These are phyloP conservation scores for Fabriciana adippe DNA, from an alignment of 2,888 invertebrate genomes.

Conservation along the genomic window DNA sequence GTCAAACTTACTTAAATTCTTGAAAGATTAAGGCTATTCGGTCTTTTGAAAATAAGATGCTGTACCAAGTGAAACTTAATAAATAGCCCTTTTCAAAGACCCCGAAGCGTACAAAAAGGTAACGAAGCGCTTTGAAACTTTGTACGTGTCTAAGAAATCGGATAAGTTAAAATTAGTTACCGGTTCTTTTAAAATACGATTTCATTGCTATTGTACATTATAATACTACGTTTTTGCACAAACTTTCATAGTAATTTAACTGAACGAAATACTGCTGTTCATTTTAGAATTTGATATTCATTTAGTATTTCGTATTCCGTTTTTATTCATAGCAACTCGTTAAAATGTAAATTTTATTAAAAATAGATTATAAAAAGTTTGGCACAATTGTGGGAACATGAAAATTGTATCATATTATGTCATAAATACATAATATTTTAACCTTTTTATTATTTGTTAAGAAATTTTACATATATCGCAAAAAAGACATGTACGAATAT, in stretches of 20 bases:
- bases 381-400: too few relatives aligned
- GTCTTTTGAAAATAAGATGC: conserved; percentile 5
- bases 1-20: background rate
- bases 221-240: too few relatives aligned
- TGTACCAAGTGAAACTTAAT: conserved; percentile 28
- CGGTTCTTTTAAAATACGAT: conserved; percentile 7
- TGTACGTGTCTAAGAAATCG: conserved; percentile 41
- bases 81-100: conserved; percentile 28
- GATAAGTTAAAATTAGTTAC: conserved; percentile 44
- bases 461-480: too few relatives aligned
- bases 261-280: too few relatives aligned
- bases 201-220: background rate
- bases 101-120: conserved; percentile 17
- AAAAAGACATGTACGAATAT: too few relatives aligned
- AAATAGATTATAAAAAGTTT: conserved; percentile 6
- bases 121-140: conserved; percentile 38
- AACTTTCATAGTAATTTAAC: too few relatives aligned
- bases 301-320: conserved; percentile 8
- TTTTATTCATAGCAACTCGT: conserved; percentile 3
- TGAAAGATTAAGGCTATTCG: background rate
- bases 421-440: too few relatives aligned
- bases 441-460: too few relatives aligned
- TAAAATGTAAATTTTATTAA: conserved; percentile 13
- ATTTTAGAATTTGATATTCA: too few relatives aligned
- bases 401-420: too few relatives aligned